A percentile compares a stretch with the other conserved stretches of the same genome.
phyloP scores from a whole-genome alignment of 2,888 invertebrate species.

The Ischnura elegans region DNA sequence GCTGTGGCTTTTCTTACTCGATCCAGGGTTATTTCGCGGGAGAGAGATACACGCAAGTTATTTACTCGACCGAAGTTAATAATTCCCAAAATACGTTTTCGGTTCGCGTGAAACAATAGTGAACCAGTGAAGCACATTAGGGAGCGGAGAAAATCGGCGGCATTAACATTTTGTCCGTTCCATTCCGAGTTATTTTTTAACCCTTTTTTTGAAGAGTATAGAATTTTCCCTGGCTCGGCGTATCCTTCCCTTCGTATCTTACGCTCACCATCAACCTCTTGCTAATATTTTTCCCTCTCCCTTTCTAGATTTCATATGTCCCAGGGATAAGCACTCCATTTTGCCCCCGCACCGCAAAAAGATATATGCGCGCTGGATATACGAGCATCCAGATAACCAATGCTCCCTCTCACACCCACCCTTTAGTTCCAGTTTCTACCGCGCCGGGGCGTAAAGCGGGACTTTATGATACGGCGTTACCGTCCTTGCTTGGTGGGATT shows the following conservation, averaged over 20 bases:
- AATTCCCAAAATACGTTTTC: neutral
- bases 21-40: neutral
- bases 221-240: neutral
- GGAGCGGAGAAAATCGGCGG: neutral
- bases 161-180: neutral
- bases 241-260: slow-evolving; percentile 36
- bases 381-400: slow-evolving; percentile 44
- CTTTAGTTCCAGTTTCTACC: slow-evolving; percentile 32
- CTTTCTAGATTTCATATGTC: slow-evolving; percentile 48
- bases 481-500: slow-evolving; percentile 49
- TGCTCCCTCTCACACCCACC: slow-evolving; percentile 18
- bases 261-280: slow-evolving; percentile 1
- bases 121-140: neutral
- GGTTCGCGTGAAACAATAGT: slow-evolving; percentile 20
- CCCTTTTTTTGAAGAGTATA: neutral
- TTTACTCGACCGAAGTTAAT: neutral
- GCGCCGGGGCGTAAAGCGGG: slow-evolving; percentile 32
- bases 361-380: slow-evolving; percentile 39
- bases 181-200: neutral
- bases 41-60: slow-evolving; percentile 3
- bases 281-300: neutral
- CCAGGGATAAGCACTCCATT: slow-evolving; percentile 45
- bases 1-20: neutral
- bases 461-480: slow-evolving; percentile 35
- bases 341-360: slow-evolving; percentile 23